These are phyloP conservation scores for Blastobasis lacticolella DNA, from an alignment of 2,888 invertebrate species.

Conservation along the genomic window DNA sequence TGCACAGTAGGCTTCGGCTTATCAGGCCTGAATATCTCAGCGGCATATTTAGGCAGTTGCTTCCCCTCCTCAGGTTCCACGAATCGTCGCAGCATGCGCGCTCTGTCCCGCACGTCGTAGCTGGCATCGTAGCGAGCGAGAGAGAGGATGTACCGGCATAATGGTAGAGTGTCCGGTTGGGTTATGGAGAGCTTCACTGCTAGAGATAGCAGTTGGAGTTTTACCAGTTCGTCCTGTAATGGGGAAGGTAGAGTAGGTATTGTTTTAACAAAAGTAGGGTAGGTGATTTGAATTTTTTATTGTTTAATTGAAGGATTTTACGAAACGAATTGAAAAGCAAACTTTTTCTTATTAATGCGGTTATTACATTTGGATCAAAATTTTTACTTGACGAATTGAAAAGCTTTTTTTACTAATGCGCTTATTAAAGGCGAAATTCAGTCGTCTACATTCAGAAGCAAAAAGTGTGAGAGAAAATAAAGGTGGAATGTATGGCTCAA, in stretches of 20 bases:
- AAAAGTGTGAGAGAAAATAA: too few species aligned
- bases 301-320: too few species aligned
- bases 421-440: too few species aligned
- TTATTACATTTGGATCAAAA: too few species aligned
- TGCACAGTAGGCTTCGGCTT: slow-evolving; percentile 96
- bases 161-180: slow-evolving; percentile 86
- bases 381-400: too few species aligned
- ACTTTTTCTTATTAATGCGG: too few species aligned
- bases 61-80: slow-evolving; percentile 31
- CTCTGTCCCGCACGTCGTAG: slow-evolving; percentile 97
- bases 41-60: slow-evolving; percentile 79
- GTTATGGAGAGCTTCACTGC: slow-evolving; percentile 94
- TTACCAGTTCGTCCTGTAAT: slow-evolving; percentile 91
- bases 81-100: slow-evolving; percentile 86
- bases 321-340: too few species aligned
- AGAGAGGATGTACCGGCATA: slow-evolving; percentile 95
- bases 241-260: not conserved
- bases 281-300: too few species aligned
- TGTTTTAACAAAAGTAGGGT: too few species aligned
- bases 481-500: too few species aligned
- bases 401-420: too few species aligned
- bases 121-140: slow-evolving; percentile 97
- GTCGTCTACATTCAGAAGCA: too few species aligned
- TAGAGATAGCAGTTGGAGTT: slow-evolving; percentile 95
- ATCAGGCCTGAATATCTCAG: slow-evolving; percentile 89